phyloP scores from a whole-genome alignment of 2,797 vertebrate genomes.

The Tadarida brasiliensis region DNA sequence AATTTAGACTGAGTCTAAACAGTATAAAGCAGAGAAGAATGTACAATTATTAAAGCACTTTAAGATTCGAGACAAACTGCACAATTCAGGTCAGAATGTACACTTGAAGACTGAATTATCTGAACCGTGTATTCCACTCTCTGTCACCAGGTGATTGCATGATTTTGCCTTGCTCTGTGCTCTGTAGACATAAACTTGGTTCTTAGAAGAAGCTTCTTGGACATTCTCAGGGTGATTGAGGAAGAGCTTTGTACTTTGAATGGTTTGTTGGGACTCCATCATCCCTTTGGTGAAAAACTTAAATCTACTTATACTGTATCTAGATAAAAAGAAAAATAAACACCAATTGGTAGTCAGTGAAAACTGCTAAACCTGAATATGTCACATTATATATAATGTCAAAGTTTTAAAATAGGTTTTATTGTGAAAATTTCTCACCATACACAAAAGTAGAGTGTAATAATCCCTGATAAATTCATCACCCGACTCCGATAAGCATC shows the following conservation, averaged over 20 bases:
- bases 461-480: not conserved
- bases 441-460: not conserved
- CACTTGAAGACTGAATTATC: not conserved
- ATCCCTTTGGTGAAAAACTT: not conserved
- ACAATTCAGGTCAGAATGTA: not conserved
- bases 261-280: not conserved
- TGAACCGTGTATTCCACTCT: not conserved
- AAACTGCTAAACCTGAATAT: conserved; percentile 22
- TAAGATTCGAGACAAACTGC: not conserved
- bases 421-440: not conserved
- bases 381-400: not conserved
- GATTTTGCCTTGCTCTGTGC: not conserved
- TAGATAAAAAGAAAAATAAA: conserved; percentile 9
- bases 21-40: conserved; percentile 24
- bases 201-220: not conserved
- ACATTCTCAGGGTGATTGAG: not conserved
- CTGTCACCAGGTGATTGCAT: not conserved
- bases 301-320: not conserved
- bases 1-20: not conserved
- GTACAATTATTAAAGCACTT: not conserved
- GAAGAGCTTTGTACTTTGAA: not conserved
- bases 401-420: not conserved
- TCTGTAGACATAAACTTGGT: not conserved
- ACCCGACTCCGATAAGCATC: not conserved
- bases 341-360: not conserved